These are phyloP conservation scores for Gandaritis pyraliata DNA, from an alignment of 2,888 invertebrate species.

Conservation along the genomic window DNA sequence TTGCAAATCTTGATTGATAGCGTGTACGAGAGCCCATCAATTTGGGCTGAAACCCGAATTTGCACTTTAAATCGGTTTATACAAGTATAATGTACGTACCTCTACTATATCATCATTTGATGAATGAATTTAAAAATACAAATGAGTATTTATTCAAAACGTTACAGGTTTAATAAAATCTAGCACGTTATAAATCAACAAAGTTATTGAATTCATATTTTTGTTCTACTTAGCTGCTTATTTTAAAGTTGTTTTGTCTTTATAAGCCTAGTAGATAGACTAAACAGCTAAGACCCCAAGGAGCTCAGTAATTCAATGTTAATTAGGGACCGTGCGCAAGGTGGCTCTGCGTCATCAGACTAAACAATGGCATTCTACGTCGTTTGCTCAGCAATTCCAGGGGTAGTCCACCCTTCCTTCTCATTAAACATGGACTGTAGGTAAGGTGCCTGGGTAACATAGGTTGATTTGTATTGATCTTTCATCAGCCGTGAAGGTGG, in stretches of 20 bases:
- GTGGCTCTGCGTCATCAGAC: constrained; percentile 38
- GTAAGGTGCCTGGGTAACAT: constrained; percentile 42
- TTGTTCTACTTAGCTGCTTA: too few relatives aligned
- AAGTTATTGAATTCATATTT: too few relatives aligned
- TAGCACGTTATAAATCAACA: too few relatives aligned
- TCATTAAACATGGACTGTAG: constrained; percentile 61
- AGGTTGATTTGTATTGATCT: constrained; percentile 35
- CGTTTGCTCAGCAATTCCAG: constrained; percentile 46
- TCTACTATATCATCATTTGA: too few relatives aligned
- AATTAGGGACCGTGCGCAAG: constrained; percentile 48
- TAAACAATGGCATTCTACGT: constrained; percentile 52
- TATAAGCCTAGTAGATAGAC: constrained; percentile 16
- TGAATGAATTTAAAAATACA: too few relatives aligned
- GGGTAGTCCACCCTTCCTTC: constrained; percentile 52
- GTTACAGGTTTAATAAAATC: too few relatives aligned
- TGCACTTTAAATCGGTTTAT: constrained; percentile 60
- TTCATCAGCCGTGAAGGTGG: constrained; percentile 31
- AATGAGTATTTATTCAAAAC: too few relatives aligned
- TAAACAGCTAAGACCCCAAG: constrained; percentile 23
- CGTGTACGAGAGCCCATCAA: constrained; percentile 69
- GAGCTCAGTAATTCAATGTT: constrained; percentile 45
- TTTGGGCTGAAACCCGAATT: constrained; percentile 66
- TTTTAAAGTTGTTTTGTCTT: not conserved
- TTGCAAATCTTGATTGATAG: constrained; percentile 79
- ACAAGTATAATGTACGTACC: constrained; percentile 22